These are phyloP conservation scores for Odontamblyopus lacepedii DNA, from an alignment of 2,797 vertebrate species.

Conservation along the genomic window DNA sequence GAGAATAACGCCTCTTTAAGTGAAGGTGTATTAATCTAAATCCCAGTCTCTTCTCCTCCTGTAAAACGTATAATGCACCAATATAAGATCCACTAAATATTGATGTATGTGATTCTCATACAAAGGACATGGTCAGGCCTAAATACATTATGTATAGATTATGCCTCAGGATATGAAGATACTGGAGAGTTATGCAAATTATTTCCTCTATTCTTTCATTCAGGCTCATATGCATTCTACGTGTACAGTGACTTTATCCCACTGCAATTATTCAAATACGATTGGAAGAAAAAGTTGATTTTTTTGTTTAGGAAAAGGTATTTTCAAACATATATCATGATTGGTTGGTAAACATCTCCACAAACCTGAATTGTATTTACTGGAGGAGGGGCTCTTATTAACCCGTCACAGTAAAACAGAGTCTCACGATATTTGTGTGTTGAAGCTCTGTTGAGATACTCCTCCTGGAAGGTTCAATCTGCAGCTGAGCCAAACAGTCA, in stretches of 20 bases:
- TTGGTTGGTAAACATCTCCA: too few relatives aligned
- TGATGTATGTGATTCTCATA: not conserved
- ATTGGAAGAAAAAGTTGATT: not conserved
- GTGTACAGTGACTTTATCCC: not conserved
- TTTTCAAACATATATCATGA: too few relatives aligned
- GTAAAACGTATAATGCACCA: not conserved
- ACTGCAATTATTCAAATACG: not conserved
- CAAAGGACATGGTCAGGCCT: not conserved
- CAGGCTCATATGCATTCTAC: not conserved
- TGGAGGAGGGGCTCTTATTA: too few relatives aligned
- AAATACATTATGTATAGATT: not conserved
- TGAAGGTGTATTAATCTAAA: too few relatives aligned
- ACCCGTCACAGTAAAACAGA: too few relatives aligned
- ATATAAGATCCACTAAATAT: not conserved
- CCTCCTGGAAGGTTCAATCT: too few relatives aligned
- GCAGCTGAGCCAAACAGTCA: too few relatives aligned
- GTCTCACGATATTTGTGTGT: too few relatives aligned
- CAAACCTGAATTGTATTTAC: too few relatives aligned
- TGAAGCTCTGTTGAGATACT: too few relatives aligned
- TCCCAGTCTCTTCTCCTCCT: not conserved
- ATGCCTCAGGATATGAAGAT: not conserved
- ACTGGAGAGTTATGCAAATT: not conserved
- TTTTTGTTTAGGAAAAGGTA: too few relatives aligned
- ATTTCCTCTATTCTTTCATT: not conserved
- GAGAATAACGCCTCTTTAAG: too few relatives aligned